A percentile compares a stretch with the other conserved stretches of the same genome.
Conservation (phyloP, 2,888 invertebrate species). For the Heterodera filipjevi region DNA sequence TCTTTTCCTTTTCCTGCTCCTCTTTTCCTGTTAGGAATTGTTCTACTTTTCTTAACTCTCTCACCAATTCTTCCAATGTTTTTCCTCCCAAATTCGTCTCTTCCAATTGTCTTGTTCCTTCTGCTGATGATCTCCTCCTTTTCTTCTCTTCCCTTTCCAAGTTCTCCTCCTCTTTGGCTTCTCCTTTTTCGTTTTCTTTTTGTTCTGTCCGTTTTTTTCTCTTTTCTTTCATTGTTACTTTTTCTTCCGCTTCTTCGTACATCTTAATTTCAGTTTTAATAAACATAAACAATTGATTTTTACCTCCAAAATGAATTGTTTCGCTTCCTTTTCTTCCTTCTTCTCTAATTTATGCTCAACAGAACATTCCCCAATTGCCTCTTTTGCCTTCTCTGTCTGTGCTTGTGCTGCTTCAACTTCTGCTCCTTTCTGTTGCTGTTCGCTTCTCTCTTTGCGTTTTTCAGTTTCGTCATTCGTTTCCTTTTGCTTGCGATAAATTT, state of each 20-base stretch:
- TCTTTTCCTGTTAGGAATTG: background rate
- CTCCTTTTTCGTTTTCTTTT: background rate
- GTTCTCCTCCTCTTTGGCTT: background rate
- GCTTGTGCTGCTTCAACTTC: background rate
- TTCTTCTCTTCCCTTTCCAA: background rate
- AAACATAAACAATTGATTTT: no score
- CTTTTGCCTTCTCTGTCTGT: background rate
- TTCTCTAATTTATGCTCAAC: background rate
- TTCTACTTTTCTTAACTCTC: background rate
- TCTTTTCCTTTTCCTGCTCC: background rate
- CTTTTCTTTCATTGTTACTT: background rate
- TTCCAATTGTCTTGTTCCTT: background rate
- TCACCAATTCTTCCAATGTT: background rate
- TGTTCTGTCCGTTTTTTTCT: background rate
- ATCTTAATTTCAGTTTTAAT: background rate
- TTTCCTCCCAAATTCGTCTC: background rate
- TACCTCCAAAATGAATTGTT: background rate
- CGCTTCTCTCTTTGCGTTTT: background rate
- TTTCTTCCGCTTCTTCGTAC: background rate
- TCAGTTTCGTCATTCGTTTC: background rate
- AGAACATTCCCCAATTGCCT: background rate
- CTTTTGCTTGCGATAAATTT: background rate
- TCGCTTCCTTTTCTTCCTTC: background rate
- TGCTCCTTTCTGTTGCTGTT: background rate
- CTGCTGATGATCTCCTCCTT: background rate